Base-by-base conservation (phyloP, 2,113 vertebrate species). In the Myanophis thanlyinensis region DNA sequence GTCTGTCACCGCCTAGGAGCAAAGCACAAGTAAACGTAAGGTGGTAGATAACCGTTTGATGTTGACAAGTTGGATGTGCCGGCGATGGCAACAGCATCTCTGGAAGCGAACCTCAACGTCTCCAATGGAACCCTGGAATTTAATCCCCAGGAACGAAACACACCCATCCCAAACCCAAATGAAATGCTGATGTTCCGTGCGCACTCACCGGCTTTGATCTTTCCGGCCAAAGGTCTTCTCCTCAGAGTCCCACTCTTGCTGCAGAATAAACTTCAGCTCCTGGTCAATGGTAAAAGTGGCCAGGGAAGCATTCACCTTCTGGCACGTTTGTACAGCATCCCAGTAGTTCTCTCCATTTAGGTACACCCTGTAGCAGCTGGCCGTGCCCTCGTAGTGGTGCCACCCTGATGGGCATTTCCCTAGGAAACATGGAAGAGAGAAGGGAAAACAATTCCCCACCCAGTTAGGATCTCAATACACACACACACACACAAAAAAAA, bases 291-390 rank as follows among this genome's bases (percentile, higher is more conserved):
- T 98, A 93, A 99, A 99, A 9, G 99, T 99, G 3, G 99, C 99
- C 1, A 99, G 95, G 0, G 99, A 99, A 12, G 98, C 99, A 1
- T 99, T 99, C 91, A 99, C 98, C 1, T 98, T 98, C 98, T 99
- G 99, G 93, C 99, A 99, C 3, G 98, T 99, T 93, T 99, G 99
- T 52, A 98, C 98, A 0, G 99, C 99, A 0, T 99, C 99, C 99
- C 99, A 99, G 98, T 99, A 99, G 97, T 99, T 99, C 97, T 99
- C 99, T 0, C 98, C 98, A 1, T 96, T 98, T 96, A 98, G 97
- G 97, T 99, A 99, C n/a, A 99, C 98, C 92, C 98, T 98, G 94
- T 99, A 99, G 92, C 99, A 99, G 97, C 99, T 99, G 93, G 99
- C 98, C 0, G 99, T 99, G 97, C 99, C 99, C 96, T 99, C 99